Percentiles rank a stretch among this genome's conserved stretches.
Conservation (phyloP, 2,113 vertebrate genomes). For the Lota lota region DNA sequence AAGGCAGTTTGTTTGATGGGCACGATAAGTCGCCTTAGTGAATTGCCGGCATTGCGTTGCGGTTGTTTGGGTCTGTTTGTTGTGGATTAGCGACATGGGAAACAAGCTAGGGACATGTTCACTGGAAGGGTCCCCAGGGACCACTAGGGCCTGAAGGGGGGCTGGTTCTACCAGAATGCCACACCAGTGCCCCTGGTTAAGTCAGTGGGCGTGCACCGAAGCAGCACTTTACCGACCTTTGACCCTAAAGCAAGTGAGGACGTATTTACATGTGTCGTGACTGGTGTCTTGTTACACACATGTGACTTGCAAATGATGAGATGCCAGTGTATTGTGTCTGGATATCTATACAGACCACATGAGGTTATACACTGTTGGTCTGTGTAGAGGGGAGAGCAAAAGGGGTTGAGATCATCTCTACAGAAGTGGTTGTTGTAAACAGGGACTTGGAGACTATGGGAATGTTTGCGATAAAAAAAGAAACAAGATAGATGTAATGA, state of each 20-base stretch:
- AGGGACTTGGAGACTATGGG: background rate
- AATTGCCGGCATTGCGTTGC: conserved; percentile 28
- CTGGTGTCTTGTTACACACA: too few species aligned
- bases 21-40: conserved; percentile 11
- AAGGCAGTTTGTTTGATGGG: background rate
- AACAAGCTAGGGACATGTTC: conserved; percentile 67
- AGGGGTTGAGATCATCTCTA: background rate
- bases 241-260: too few species aligned
- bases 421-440: too few species aligned
- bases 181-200: conserved; percentile 10
- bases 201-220: too few species aligned
- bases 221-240: background rate
- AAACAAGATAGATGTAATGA: background rate
- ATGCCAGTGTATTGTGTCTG: background rate
- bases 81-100: conserved; percentile 72
- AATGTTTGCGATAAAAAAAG: background rate
- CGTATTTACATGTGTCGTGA: too few species aligned
- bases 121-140: conserved; percentile 60
- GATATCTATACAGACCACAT: background rate
- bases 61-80: conserved; percentile 57
- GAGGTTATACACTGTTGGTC: background rate
- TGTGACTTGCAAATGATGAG: too few species aligned
- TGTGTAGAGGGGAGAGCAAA: background rate
- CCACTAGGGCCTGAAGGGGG: conserved; percentile 20
- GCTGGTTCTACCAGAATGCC: conserved; percentile 55